A percentile compares a stretch with the other conserved stretches of the same genome.
These are phyloP conservation scores for Colius striatus DNA, from an alignment of 2,113 vertebrate genomes.

Conservation along the genomic window DNA sequence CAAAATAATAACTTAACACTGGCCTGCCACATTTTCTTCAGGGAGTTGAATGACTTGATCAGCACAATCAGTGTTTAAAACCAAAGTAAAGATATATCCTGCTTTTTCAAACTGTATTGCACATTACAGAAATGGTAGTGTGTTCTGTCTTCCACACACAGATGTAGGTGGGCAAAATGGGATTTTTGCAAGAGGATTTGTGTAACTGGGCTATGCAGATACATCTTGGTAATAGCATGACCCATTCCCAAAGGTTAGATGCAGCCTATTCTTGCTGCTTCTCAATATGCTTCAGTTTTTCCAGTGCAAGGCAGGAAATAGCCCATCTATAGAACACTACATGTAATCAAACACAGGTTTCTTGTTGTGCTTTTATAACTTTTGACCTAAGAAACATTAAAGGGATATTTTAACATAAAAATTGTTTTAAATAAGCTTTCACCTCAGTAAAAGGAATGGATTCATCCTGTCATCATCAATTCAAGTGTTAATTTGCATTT, in stretches of 20 bases:
- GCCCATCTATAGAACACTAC: not conserved
- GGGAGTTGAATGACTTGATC: not conserved
- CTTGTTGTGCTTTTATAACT: not conserved
- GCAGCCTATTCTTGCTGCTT: not conserved
- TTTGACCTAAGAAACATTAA: not conserved
- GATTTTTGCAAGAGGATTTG: not conserved
- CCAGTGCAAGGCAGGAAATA: not conserved
- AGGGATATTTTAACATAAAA: not conserved
- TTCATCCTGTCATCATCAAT: not conserved
- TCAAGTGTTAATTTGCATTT: conserved; percentile 14
- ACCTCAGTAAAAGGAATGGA: not conserved
- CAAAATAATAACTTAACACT: not conserved
- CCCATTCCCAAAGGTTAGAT: not conserved
- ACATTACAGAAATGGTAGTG: not conserved
- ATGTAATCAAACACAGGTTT: not conserved
- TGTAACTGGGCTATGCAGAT: not conserved
- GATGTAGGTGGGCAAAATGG: not conserved
- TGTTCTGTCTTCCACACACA: not conserved
- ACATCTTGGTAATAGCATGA: not conserved
- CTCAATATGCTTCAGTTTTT: not conserved
- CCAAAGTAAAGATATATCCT: not conserved
- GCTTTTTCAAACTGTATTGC: not conserved
- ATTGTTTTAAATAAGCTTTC: not conserved
- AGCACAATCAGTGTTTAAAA: not conserved
- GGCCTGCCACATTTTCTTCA: not conserved